Conservation (phyloP, 2,113 vertebrate genomes). For the Archocentrus centrarchus region DNA sequence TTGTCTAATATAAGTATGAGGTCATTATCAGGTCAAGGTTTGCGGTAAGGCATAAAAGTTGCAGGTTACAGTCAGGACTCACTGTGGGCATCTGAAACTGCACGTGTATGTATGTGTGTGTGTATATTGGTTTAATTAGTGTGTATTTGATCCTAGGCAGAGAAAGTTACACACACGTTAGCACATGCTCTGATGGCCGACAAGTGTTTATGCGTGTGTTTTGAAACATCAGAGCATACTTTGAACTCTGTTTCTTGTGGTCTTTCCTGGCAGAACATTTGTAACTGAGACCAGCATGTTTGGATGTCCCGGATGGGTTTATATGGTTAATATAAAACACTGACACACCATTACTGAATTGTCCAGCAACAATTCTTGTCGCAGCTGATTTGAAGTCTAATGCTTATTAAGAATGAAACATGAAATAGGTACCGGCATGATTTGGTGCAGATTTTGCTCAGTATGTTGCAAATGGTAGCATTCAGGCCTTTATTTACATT, state of each 20-base stretch:
- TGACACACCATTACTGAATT: slow-evolving; percentile 2
- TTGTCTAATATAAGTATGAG: not conserved
- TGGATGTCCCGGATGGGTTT: slow-evolving; percentile 50
- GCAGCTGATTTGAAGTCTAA: not conserved
- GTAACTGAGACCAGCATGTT: slow-evolving; percentile 70
- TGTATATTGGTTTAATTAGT: slow-evolving; percentile 13
- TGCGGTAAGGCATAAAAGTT: not conserved
- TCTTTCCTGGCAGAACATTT: slow-evolving; percentile 75
- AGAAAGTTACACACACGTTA: slow-evolving; percentile 13
- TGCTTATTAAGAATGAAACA: slow-evolving; percentile 14
- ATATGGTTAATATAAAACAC: slow-evolving; percentile 49
- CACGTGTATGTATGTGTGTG: not conserved
- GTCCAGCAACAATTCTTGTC: not conserved
- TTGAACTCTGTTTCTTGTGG: slow-evolving; percentile 11
- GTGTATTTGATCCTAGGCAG: slow-evolving; percentile 17
- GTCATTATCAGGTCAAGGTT: not conserved
- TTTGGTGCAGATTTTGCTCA: not conserved
- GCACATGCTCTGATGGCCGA: slow-evolving; percentile 25
- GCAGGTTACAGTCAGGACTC: not conserved
- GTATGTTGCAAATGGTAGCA: not conserved
- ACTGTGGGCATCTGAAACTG: not conserved
- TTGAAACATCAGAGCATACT: slow-evolving; percentile 26
- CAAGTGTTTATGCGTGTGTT: slow-evolving; percentile 52
- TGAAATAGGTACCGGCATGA: not conserved
- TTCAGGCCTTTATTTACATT: not conserved